phyloP scores from a whole-genome alignment of 2,888 invertebrate species.

The Flexamia atlantica region DNA sequence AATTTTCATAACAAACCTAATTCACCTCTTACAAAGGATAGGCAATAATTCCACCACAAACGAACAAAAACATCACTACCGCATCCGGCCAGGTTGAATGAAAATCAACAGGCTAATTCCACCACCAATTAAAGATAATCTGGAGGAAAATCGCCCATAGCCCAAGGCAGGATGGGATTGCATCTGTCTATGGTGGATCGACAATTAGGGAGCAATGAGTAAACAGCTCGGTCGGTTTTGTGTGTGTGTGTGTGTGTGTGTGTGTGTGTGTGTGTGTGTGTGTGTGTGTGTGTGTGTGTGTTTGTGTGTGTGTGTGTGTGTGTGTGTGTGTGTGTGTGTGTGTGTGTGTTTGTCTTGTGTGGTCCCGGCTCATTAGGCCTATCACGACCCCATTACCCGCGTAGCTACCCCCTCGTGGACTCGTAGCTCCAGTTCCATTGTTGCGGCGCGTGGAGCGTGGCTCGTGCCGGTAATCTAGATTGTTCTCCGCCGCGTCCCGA shows the following conservation, averaged over 20 bases:
- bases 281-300: too few species aligned
- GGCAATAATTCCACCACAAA: conserved; percentile 22
- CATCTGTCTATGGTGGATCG: neutral
- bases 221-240: neutral
- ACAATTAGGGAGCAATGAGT: neutral
- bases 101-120: conserved; percentile 30
- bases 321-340: neutral
- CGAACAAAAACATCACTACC: conserved; percentile 7
- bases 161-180: conserved; percentile 31
- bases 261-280: too few species aligned
- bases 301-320: too few species aligned
- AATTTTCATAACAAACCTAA: neutral
- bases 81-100: conserved; percentile 19
- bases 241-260: neutral
- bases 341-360: neutral
- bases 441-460: neutral
- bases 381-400: conserved; percentile 46
- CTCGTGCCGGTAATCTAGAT: conserved; percentile 9
- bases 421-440: conserved; percentile 30
- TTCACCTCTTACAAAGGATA: neutral
- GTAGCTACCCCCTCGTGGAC: conserved; percentile 1
- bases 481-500: conserved; percentile 14
- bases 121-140: conserved; percentile 52
- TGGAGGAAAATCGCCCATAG: conserved; percentile 20
- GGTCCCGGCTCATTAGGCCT: conserved; percentile 42